These are phyloP conservation scores for Rhodeus uyekii DNA, from an alignment of 2,797 vertebrate genomes.

Conservation along the genomic window DNA sequence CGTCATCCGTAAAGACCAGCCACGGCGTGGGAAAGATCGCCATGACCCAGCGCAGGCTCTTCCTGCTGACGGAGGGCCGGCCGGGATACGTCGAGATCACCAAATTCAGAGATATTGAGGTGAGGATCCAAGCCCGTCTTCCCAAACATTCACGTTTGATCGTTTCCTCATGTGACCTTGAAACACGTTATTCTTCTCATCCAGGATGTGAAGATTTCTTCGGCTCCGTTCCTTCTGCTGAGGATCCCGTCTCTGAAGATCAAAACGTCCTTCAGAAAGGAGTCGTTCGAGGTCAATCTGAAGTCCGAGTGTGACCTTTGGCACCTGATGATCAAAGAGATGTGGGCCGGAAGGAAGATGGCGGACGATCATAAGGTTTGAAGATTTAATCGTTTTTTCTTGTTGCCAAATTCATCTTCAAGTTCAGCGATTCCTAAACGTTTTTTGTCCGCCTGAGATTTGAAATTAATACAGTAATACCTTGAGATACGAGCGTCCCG, in stretches of 20 bases:
- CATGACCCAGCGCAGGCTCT: constrained; percentile 93
- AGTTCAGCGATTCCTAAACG: neutral
- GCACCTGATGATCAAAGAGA: constrained; percentile 97
- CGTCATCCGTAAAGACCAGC: constrained; percentile 90
- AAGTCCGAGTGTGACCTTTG: constrained; percentile 95
- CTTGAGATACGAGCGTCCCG: too few species aligned
- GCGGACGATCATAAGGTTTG: constrained; percentile 93
- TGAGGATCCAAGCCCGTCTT: too few species aligned
- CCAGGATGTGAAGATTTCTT: constrained; percentile 89
- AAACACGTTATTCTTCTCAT: neutral
- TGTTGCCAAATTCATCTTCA: neutral
- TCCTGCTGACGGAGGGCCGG: constrained; percentile 86
- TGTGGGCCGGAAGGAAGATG: constrained; percentile 95
- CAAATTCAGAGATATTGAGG: constrained; percentile 91
- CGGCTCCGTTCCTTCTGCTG: constrained; percentile 84
- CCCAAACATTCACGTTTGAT: too few species aligned
- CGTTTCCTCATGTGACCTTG: neutral
- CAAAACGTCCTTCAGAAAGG: constrained; percentile 80
- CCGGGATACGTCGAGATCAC: constrained; percentile 88
- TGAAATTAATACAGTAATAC: too few species aligned
- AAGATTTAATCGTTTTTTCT: neutral
- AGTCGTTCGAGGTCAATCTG: constrained; percentile 91
- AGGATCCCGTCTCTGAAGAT: constrained; percentile 91
- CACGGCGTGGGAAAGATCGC: constrained; percentile 93
- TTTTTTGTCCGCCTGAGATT: neutral